phyloP scores from a whole-genome alignment of 2,888 invertebrate genomes.

The Xiphydria camelus region DNA sequence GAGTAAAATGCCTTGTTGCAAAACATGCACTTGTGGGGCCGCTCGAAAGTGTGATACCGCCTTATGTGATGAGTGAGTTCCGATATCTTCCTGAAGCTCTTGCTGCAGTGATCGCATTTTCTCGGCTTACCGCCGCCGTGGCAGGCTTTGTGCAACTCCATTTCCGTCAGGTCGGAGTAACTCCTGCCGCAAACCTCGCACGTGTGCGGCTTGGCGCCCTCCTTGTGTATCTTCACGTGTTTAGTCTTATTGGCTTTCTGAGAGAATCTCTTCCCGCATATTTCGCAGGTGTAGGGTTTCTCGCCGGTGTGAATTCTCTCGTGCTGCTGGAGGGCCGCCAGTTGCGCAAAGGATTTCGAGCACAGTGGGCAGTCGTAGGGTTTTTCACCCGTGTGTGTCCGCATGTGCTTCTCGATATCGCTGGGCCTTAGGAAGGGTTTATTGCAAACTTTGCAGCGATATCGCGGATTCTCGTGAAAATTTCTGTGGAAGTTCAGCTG shows the following conservation, averaged over 20 bases:
- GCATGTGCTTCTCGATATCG: slow-evolving; percentile 33
- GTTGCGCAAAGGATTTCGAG: slow-evolving; percentile 28
- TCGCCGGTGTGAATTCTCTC: slow-evolving; percentile 30
- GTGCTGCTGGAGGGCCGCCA: slow-evolving; percentile 28
- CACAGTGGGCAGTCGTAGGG: slow-evolving; percentile 27
- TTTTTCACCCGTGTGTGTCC: slow-evolving; percentile 32
- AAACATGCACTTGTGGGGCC: slow-evolving; percentile 30
- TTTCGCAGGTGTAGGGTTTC: slow-evolving; percentile 30
- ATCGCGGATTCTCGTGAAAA: slow-evolving; percentile 30
- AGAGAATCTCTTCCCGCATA: slow-evolving; percentile 29
- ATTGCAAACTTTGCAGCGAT: slow-evolving; percentile 29
- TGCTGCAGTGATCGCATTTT: slow-evolving; percentile 29
- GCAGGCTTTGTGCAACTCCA: slow-evolving; percentile 30
- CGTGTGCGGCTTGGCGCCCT: slow-evolving; percentile 29
- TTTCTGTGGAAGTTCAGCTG: slow-evolving; percentile 33
- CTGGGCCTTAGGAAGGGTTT: slow-evolving; percentile 34
- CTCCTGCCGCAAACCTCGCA: slow-evolving; percentile 30
- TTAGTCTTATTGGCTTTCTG: slow-evolving; percentile 33
- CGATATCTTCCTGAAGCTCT: slow-evolving; percentile 28
- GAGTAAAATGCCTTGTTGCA: slow-evolving; percentile 33
- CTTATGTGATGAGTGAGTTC: slow-evolving; percentile 29
- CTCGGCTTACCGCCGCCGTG: slow-evolving; percentile 32
- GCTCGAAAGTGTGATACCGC: slow-evolving; percentile 32
- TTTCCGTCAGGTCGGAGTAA: slow-evolving; percentile 27
- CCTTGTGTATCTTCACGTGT: slow-evolving; percentile 33